Base-by-base conservation (phyloP, 2,113 vertebrate genomes). In the Nerophis ophidion region DNA sequence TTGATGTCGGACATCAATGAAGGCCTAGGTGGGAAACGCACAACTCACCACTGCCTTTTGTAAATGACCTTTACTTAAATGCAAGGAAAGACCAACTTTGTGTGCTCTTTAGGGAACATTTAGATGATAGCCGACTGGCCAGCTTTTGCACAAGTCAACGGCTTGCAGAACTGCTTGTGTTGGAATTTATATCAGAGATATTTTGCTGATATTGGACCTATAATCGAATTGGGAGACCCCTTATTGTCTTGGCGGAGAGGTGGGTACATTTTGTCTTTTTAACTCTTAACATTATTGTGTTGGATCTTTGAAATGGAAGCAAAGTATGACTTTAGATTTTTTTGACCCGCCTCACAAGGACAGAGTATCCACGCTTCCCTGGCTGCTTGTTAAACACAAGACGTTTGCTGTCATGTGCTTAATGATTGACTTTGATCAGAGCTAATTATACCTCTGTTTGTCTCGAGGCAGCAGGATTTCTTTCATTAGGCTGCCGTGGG, bases 361-460 rank as follows among this genome's bases (percentile, higher is more conserved):
- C 48, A 52, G 61, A 64, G 60, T 68, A 53, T 71, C 66, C 46
- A 61, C 35, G 60, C 76, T 54, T 71, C 58, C 44, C 10, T 3
- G 34, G 9, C 52, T 11, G 35, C 26, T 56, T 36, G 45, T 68
- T 62, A 71, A 81, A 78, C 49, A 66, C 54, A 63, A 67, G 70
- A 58, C 67, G 77, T 81, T 66, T 73, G 61, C 75, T 75, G 75
- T 64, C 71, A 53, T 73, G 79, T 62, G 64, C 56, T 17, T 49
- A 44, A 63, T 61, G 60, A 67, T 57, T 57, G 67, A 72, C 74
- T 82, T 73, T 77, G 71, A 75, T 82, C 71, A 13, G n/a, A 59
- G 56, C 45, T 78, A 74, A 79, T 73, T 75, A 75, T 74, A 5
- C 14, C 66, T 55, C 45, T 63, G 74, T 74, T 77, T 52, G 10